Evolutionary conservation across 2,113 vertebrate species (phyloP).

Genomic region (Pithys albifrons): DNA sequence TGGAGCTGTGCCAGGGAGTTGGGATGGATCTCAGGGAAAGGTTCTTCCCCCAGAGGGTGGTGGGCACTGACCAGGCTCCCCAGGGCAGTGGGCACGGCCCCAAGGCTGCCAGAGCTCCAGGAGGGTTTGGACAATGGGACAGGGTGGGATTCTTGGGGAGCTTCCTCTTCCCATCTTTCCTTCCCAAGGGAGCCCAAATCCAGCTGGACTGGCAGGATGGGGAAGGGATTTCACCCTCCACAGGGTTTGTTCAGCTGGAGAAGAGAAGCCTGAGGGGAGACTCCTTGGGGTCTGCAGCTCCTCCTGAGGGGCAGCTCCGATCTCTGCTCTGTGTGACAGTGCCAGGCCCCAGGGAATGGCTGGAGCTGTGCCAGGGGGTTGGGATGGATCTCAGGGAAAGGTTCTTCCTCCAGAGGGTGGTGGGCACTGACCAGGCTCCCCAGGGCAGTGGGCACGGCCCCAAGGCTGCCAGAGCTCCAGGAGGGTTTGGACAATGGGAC

Average conservation of each 20-base stretch:
- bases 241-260: too few relatives aligned
- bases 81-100: not conserved
- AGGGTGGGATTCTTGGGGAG: not conserved
- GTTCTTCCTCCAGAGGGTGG: not conserved
- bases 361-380: not conserved
- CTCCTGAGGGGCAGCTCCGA: too few relatives aligned
- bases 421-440: not conserved
- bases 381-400: not conserved
- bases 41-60: not conserved
- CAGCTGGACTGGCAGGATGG: too few relatives aligned
- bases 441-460: not conserved
- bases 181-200: too few relatives aligned
- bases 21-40: not conserved
- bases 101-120: not conserved
- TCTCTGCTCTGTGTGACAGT: too few relatives aligned
- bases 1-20: not conserved
- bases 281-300: too few relatives aligned
- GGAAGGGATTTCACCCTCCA: too few relatives aligned
- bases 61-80: not conserved
- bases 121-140: not conserved
- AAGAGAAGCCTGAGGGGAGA: too few relatives aligned
- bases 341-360: not conserved
- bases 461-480: not conserved
- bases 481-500: not conserved
- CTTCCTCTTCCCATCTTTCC: too few relatives aligned